Percentiles rank a stretch among this genome's conserved stretches.
These are phyloP conservation scores for Xylota sylvarum DNA, from an alignment of 2,888 invertebrate genomes.

Conservation along the genomic window DNA sequence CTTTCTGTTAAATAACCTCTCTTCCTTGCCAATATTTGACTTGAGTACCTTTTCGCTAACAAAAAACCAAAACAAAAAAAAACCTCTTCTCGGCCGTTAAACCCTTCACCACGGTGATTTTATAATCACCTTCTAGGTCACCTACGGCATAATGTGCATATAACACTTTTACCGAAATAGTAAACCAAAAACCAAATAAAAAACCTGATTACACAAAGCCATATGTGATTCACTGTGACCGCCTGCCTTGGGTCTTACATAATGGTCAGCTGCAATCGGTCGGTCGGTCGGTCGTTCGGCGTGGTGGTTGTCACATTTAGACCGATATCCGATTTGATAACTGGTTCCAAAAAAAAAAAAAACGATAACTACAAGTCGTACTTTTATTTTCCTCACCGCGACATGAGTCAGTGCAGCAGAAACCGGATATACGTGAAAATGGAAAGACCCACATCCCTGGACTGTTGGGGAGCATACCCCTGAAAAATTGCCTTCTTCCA, in stretches of 20 bases:
- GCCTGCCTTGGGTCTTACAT: slow-evolving; percentile 58
- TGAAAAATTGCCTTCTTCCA: slow-evolving; percentile 56
- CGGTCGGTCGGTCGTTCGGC: slow-evolving; percentile 31
- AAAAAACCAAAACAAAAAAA: slow-evolving; percentile 4
- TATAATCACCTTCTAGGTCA: slow-evolving; percentile 71
- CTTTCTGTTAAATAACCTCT: slow-evolving; percentile 16
- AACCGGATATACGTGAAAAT: slow-evolving; percentile 65
- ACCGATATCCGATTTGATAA: slow-evolving; percentile 69
- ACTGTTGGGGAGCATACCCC: slow-evolving; percentile 59
- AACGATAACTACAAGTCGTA: too few species aligned
- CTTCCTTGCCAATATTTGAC: slow-evolving; percentile 15
- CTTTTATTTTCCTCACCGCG: background rate
- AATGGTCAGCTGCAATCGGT: slow-evolving; percentile 70
- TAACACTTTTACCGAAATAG: slow-evolving; percentile 54
- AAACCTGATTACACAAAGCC: slow-evolving; percentile 57
- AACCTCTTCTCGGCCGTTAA: slow-evolving; percentile 54
- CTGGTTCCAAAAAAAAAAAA: slow-evolving; percentile 53
- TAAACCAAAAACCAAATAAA: slow-evolving; percentile 21
- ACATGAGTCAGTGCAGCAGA: slow-evolving; percentile 30
- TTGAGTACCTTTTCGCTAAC: background rate
- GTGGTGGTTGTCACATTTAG: slow-evolving; percentile 40
- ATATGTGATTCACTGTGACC: slow-evolving; percentile 63
- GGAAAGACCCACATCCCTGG: slow-evolving; percentile 49
- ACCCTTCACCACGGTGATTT: slow-evolving; percentile 48
- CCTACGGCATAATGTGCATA: slow-evolving; percentile 1